Evolutionary conservation across 1,140 invertebrate species (phyloP).

Genomic region (Zaprionus kolodkinae): DNA sequence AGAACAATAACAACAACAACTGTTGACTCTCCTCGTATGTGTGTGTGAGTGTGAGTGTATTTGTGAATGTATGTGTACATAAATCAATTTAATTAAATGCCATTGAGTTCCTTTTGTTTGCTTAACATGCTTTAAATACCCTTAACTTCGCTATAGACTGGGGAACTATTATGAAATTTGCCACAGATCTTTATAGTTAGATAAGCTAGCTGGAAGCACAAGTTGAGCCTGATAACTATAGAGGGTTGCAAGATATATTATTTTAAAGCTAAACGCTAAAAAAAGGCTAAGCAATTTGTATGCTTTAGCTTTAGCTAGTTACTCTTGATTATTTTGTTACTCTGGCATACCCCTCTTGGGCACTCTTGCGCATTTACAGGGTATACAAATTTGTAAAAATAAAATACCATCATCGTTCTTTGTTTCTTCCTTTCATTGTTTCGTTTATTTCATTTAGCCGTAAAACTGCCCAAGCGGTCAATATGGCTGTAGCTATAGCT

Average conservation of each 20-base stretch:
- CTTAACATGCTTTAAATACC: not conserved
- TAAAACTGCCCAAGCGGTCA: conserved; percentile 8
- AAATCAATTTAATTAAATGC: conserved; percentile 75
- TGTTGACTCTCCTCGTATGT: not conserved
- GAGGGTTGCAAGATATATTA: too few relatives aligned
- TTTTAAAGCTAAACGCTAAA: too few relatives aligned
- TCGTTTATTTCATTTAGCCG: conserved; percentile 16
- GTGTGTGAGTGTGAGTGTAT: not conserved
- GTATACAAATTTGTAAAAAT: conserved; percentile 4
- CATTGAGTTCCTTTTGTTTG: conserved; percentile 42
- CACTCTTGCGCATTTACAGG: not conserved
- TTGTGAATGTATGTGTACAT: conserved; percentile 28
- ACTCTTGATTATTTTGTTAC: not conserved
- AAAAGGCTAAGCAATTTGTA: too few relatives aligned
- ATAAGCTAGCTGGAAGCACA: too few relatives aligned
- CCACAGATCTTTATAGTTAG: not conserved
- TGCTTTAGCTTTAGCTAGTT: too few relatives aligned
- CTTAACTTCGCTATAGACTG: too few relatives aligned
- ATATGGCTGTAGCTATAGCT: not conserved
- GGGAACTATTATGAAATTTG: not conserved
- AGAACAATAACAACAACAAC: conserved; percentile 21
- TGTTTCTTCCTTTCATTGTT: not conserved
- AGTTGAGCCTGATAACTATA: not conserved
- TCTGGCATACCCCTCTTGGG: not conserved
- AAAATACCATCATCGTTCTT: conserved; percentile 9